Evolutionary conservation across 2,888 invertebrate species (phyloP).

Genomic region (Quadriops clusia): DNA sequence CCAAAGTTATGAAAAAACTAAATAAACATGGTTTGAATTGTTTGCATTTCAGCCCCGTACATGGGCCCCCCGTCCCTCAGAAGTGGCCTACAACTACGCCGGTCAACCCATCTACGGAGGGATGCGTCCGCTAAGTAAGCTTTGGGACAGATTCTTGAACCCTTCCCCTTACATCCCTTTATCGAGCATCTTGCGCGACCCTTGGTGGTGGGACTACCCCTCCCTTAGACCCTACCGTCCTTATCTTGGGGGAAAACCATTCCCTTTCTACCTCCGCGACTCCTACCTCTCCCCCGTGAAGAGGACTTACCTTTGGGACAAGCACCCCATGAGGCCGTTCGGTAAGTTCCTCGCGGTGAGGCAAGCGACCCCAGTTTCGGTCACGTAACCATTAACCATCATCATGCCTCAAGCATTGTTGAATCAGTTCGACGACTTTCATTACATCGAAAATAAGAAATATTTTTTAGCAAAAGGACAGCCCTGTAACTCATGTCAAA

Average conservation of each 20-base stretch:
- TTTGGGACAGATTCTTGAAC: constrained; percentile 57
- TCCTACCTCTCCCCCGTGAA: constrained; percentile 85
- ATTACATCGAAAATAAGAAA: constrained; percentile 8
- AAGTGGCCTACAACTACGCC: constrained; percentile 63
- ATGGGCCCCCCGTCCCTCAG: constrained; percentile 55
- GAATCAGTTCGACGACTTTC: constrained; percentile 1
- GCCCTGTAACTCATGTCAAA: too few relatives aligned
- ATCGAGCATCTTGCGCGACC: constrained; percentile 73
- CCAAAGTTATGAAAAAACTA: too few relatives aligned
- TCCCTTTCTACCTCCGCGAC: constrained; percentile 70
- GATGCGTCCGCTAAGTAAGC: constrained; percentile 40
- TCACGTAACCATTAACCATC: not conserved
- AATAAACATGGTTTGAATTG: too few relatives aligned
- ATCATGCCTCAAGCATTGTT: constrained; percentile 3
- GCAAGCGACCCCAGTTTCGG: not conserved
- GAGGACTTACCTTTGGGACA: constrained; percentile 83
- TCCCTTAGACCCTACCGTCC: constrained; percentile 61
- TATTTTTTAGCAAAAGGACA: constrained; percentile 17
- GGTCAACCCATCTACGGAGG: constrained; percentile 68
- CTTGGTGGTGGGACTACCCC: constrained; percentile 82
- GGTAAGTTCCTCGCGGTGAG: constrained; percentile 58
- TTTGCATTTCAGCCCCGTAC: constrained; percentile 51
- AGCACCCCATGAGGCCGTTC: constrained; percentile 81
- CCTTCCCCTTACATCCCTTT: constrained; percentile 67
- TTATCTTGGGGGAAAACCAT: constrained; percentile 53